These are phyloP conservation scores for Frankliniella fusca DNA, from an alignment of 2,888 invertebrate species.

Conservation along the genomic window DNA sequence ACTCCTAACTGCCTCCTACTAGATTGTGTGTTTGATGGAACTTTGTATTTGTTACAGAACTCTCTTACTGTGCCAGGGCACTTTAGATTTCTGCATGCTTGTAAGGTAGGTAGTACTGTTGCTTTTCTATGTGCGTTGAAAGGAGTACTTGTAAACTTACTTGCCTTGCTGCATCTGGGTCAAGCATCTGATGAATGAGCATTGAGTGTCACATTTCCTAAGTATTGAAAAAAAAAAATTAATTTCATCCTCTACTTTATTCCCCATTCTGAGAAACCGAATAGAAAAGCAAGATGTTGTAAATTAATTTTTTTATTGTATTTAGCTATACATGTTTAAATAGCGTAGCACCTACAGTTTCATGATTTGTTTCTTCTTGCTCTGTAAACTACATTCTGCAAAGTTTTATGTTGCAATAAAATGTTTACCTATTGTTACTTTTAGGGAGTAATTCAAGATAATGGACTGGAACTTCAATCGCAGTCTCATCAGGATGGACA, in stretches of 20 bases:
- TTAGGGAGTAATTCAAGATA: constrained; percentile 10
- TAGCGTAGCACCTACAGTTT: no score
- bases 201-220: no score
- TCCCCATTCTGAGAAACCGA: no score
- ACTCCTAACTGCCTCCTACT: background rate
- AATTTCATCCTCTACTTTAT: no score
- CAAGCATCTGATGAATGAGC: no score
- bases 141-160: background rate
- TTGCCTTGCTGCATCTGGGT: background rate
- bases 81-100: constrained; percentile 76
- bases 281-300: no score
- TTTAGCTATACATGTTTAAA: no score
- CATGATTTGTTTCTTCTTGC: no score
- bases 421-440: background rate
- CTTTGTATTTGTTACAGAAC: constrained; percentile 64
- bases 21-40: constrained; percentile 20
- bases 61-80: constrained; percentile 74
- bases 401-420: background rate
- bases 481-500: background rate
- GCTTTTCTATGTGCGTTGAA: background rate
- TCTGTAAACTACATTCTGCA: background rate
- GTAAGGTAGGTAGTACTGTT: constrained; percentile 59
- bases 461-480: background rate
- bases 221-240: no score
- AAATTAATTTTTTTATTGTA: no score